Base-by-base conservation (phyloP, 1,140 invertebrate species). In the Hesperophylax magnus region DNA sequence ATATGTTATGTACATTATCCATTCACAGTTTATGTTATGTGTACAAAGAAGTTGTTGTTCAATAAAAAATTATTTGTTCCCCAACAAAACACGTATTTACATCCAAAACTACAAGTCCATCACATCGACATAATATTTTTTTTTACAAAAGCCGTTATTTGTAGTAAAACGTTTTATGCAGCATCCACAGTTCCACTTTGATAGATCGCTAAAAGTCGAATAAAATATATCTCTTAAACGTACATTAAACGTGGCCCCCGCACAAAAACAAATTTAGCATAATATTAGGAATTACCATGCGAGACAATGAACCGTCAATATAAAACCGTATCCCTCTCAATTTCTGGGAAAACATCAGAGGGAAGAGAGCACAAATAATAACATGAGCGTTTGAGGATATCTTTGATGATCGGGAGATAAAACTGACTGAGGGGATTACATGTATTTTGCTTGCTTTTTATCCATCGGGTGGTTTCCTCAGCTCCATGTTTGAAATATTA, bases 221-320 rank as follows among this genome's bases (percentile, higher is more conserved):
- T 77, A 77, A 60, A 34, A 77, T 76, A 54, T 67, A 61, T 72
- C 20, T 15, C 69, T 54, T 67, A 67, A 54, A 27, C 74, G 31
- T 47, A 65, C 60, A 77, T 77, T 77, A 77, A 54, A 67, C 78
- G 52, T 79, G 72, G 47, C 78, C 63, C 69, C 67, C 61, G 39
- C 67, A 56, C 54, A 74, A 60, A 79, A 67, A 74, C 52, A 75
- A 65, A 52, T 65, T 80, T 67, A 65, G 52, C 78, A 76, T 54
- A 53, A 72, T 80, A 80, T 75, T 80, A 17, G 54, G 58, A 60
- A 71, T 79, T 79, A 67, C 34, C 78, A 63, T 74, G 56, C 80
- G 63, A 84, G 65, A 84, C 83, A 84, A 84, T 84, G 83, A 84
- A 82, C 83, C 61, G 80, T 78, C 83, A 84, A 84, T 84, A 84